Percentiles rank a stretch among this genome's conserved stretches.
Evolutionary conservation across 1,140 invertebrate genomes (phyloP).

Genomic region (Epicauta chinensis): DNA sequence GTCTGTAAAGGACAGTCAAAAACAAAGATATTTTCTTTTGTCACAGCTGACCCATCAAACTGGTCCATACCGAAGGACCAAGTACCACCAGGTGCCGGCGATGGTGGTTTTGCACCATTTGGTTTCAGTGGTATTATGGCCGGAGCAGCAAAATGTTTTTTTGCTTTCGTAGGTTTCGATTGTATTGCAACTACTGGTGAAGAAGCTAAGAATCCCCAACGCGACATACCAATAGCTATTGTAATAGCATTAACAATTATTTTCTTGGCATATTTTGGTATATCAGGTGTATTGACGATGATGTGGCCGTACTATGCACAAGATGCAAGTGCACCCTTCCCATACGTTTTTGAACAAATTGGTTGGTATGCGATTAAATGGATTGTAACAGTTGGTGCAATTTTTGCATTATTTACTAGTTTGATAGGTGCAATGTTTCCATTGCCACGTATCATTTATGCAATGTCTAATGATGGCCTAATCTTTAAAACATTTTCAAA

Average conservation of each 20-base stretch:
- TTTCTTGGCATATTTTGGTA: constrained; percentile 77
- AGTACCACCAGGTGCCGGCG: constrained; percentile 53
- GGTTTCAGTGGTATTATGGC: constrained; percentile 72
- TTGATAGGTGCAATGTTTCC: constrained; percentile 87
- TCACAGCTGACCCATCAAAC: constrained; percentile 54
- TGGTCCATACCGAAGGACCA: constrained; percentile 56
- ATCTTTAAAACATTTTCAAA: constrained; percentile 68
- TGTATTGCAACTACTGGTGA: constrained; percentile 79
- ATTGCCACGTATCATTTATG: constrained; percentile 78
- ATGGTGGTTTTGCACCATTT: constrained; percentile 78
- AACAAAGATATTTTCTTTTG: too few relatives aligned
- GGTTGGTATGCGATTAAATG: constrained; percentile 70
- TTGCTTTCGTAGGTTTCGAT: constrained; percentile 87
- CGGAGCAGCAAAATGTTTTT: constrained; percentile 87
- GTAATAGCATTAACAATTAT: constrained; percentile 72
- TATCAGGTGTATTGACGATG: constrained; percentile 79
- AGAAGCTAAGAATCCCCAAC: constrained; percentile 82
- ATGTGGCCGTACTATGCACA: constrained; percentile 86
- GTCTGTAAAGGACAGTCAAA: too few relatives aligned
- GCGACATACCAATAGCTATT: constrained; percentile 80
- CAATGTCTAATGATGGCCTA: constrained; percentile 84
- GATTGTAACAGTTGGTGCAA: constrained; percentile 80
- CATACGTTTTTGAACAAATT: constrained; percentile 68
- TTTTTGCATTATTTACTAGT: constrained; percentile 71
- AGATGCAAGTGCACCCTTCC: constrained; percentile 78